These are phyloP conservation scores for Mormyrus iriodes DNA, from an alignment of 2,113 vertebrate genomes.

Conservation along the genomic window DNA sequence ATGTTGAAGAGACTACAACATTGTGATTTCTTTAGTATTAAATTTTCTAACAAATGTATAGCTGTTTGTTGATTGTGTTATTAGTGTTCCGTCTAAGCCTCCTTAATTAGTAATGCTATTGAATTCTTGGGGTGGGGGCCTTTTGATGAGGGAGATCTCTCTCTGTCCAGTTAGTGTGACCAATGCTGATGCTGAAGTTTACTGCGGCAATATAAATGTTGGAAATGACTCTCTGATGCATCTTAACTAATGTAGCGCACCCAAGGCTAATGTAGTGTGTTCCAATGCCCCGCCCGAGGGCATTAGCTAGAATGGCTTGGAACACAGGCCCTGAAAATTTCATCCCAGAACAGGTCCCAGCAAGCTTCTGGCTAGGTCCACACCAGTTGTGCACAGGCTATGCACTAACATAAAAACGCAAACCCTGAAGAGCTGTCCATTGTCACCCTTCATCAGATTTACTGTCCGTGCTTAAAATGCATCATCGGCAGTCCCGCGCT, in stretches of 20 bases:
- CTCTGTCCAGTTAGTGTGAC: neutral
- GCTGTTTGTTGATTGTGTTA: neutral
- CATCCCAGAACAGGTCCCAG: neutral
- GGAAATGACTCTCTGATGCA: neutral
- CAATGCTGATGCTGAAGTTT: constrained; percentile 7
- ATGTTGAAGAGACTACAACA: neutral
- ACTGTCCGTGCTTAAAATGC: neutral
- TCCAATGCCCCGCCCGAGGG: neutral
- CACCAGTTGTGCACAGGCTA: neutral
- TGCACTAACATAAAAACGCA: neutral
- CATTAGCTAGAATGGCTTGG: neutral
- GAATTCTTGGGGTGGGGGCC: too few relatives aligned
- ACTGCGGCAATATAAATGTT: neutral
- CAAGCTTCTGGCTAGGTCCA: neutral
- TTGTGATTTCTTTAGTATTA: neutral
- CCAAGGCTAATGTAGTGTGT: neutral
- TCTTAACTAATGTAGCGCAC: neutral
- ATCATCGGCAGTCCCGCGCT: neutral
- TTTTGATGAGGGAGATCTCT: neutral
- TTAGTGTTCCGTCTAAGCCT: too few relatives aligned
- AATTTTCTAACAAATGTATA: constrained; percentile 1
- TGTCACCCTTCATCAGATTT: neutral
- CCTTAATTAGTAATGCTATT: neutral
- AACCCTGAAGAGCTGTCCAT: neutral
- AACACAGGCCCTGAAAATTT: neutral